Percentiles rank a stretch among this genome's conserved stretches.
Conservation (phyloP, 2,888 invertebrate genomes). For the Agrochola lychnidis region DNA sequence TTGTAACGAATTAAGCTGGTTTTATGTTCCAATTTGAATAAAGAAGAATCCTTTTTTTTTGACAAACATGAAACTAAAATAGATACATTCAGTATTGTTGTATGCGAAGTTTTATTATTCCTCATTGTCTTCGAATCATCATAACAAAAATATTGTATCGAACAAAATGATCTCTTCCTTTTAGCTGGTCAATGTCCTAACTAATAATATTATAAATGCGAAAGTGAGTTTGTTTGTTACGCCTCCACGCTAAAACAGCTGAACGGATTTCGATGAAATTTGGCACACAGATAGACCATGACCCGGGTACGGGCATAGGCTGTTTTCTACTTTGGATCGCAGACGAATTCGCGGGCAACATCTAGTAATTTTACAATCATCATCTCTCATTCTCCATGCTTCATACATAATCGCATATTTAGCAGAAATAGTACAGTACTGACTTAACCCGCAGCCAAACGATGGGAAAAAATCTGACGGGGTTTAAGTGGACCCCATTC, state of each 20-base stretch:
- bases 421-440: constrained; percentile 37
- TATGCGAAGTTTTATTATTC: not conserved
- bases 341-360: too few species aligned
- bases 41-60: constrained; percentile 40
- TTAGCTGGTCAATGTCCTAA: not conserved
- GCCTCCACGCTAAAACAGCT: too few species aligned
- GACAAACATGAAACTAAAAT: not conserved
- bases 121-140: not conserved
- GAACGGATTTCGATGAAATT: too few species aligned
- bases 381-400: not conserved
- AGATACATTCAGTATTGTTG: constrained; percentile 5
- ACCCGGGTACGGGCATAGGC: too few species aligned
- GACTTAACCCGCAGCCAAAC: constrained; percentile 50
- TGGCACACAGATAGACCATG: too few species aligned
- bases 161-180: not conserved
- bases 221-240: too few species aligned
- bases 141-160: not conserved
- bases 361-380: too few species aligned
- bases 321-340: too few species aligned
- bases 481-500: constrained; percentile 65
- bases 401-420: constrained; percentile 23
- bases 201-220: too few species aligned
- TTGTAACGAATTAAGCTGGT: constrained; percentile 74
- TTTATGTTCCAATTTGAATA: constrained; percentile 76
- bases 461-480: constrained; percentile 66